A percentile compares a stretch with the other conserved stretches of the same genome.
phyloP scores from a whole-genome alignment of 2,888 invertebrate species.

The Stenotaenia linearis region DNA sequence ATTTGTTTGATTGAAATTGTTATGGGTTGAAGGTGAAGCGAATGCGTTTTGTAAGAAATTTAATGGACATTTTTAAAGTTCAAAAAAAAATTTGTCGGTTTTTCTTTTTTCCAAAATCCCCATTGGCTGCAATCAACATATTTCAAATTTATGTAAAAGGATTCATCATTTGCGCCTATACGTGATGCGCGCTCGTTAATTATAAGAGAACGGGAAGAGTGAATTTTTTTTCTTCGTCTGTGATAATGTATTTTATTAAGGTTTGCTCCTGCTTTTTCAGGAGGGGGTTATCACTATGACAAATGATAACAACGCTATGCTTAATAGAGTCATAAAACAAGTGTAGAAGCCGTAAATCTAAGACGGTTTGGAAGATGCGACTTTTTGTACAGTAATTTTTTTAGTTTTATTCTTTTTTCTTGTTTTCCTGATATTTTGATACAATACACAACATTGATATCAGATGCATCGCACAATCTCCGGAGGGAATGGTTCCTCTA shows the following conservation, averaged over 20 bases:
- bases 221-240: not conserved
- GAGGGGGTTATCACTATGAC: not conserved
- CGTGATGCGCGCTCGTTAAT: not conserved
- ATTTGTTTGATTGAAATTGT: not conserved
- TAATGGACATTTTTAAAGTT: not conserved
- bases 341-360: not conserved
- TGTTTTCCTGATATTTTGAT: not conserved
- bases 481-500: too few species aligned
- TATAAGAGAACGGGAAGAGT: not conserved
- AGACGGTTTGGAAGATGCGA: not conserved
- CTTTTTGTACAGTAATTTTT: not conserved
- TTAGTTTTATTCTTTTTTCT: not conserved
- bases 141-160: not conserved
- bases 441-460: not conserved
- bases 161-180: not conserved
- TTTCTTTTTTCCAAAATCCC: not conserved
- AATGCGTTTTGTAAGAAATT: not conserved
- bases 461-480: not conserved
- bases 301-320: constrained; percentile 15
- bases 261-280: not conserved
- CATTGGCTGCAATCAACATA: not conserved
- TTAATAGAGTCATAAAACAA: constrained; percentile 19
- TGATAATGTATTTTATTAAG: constrained; percentile 1
- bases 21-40: not conserved
- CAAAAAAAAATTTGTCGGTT: not conserved